Base-by-base conservation (phyloP, 2,888 invertebrate species). In the Druceiella hillmani region DNA sequence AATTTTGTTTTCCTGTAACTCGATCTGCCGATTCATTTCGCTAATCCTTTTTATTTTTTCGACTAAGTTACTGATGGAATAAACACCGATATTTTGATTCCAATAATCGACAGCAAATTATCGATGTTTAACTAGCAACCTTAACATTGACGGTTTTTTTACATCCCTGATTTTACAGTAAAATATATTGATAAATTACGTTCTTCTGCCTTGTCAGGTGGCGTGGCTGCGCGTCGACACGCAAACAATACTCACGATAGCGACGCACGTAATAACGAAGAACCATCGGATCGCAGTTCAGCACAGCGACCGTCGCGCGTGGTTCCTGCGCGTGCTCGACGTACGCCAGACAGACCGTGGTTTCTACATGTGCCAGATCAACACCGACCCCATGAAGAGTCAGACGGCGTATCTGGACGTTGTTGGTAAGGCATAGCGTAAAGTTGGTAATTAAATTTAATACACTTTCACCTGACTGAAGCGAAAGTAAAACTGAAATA, bases 301-400 rank as follows among this genome's bases (percentile, higher is more conserved):
- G 41, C 87, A 88, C 63, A 88, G 86, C 50, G 89, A 90, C 58
- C 81, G 85, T 44, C 76, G 84, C 33, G 87, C 87, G 33, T 91
- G 90, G 90, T 87, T 83, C 59, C 74, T 92, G 27, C 87, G 88
- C 57, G 87, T 92, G 52, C 79, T 82, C 41, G 88, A 90, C 59
- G 87, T 91, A 9, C 75, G 83, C 22, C 87, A 89, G 59, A 78
- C 83, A 0, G 92, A 92, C 66, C 76, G 84, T 10, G 88, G 91
- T 44, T 89, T 87, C 82, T 92, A 91, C 68, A 90, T 90, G 90
- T 92, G 91, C 60, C 90, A 91, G 72, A 87, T 91, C 50, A 91
- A 91, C 64, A 91, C 90, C 1, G 88, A 89, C 64, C 92, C 91
- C 0, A 91, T 91, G 91, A 89, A 89, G 61, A 87, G 86, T 58